phyloP scores from a whole-genome alignment of 2,888 invertebrate genomes.

The Tupiocoris notatus region DNA sequence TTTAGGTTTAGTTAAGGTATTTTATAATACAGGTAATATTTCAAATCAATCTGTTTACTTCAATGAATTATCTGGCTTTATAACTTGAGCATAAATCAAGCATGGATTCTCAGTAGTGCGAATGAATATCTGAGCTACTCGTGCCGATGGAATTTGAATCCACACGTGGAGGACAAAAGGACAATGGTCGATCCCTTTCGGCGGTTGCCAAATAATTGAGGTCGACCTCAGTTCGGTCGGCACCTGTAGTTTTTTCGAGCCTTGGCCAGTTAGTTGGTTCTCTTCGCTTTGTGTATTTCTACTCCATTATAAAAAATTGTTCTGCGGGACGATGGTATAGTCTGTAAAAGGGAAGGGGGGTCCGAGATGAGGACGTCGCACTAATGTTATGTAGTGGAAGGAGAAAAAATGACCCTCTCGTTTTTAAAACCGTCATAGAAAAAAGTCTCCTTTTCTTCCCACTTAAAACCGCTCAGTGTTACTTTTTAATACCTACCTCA shows the following conservation, averaged over 20 bases:
- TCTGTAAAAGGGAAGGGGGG: not conserved
- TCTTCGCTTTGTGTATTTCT: not conserved
- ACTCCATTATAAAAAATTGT: not conserved
- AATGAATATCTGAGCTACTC: too few species aligned
- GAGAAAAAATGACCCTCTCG: not conserved
- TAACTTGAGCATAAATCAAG: too few species aligned
- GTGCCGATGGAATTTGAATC: too few species aligned
- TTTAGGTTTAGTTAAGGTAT: too few species aligned
- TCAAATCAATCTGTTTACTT: too few species aligned
- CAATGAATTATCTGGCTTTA: too few species aligned
- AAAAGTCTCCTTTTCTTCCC: not conserved
- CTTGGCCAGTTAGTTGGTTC: not conserved
- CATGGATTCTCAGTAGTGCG: too few species aligned
- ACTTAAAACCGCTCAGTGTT: conserved; percentile 11
- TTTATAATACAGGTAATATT: too few species aligned
- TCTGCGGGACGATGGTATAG: not conserved
- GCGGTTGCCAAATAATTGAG: not conserved
- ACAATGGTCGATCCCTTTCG: too few species aligned
- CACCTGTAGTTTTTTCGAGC: not conserved
- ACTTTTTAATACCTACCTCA: conserved; percentile 7
- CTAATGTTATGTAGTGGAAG: not conserved
- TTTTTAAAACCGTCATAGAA: not conserved
- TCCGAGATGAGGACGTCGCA: not conserved
- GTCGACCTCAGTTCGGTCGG: not conserved
- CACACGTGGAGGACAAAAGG: too few species aligned